Evolutionary conservation across 2,888 invertebrate species (phyloP).

Genomic region (Pseudeuparius sepicola): DNA sequence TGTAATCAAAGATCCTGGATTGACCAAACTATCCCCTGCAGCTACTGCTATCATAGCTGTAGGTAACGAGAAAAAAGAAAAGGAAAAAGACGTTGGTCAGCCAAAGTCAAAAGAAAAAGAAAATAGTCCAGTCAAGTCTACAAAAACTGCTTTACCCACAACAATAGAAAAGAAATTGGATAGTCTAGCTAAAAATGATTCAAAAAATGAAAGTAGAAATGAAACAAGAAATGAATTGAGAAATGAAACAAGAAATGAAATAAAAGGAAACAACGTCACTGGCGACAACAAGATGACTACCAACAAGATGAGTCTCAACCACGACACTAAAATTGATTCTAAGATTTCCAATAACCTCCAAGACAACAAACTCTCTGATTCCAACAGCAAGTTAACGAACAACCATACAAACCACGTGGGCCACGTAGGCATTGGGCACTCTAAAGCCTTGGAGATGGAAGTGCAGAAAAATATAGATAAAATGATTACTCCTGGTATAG

Average conservation of each 20-base stretch:
- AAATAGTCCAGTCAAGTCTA: not conserved
- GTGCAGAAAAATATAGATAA: constrained; percentile 32
- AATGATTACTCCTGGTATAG: constrained; percentile 15
- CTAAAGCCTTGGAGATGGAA: constrained; percentile 28
- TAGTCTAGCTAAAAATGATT: not conserved
- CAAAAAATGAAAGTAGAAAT: not conserved
- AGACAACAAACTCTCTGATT: not conserved
- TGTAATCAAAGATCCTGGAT: constrained; percentile 34
- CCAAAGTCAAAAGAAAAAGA: constrained; percentile 5
- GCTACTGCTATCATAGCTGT: constrained; percentile 25
- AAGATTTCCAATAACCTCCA: no score
- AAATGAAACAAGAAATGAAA: no score
- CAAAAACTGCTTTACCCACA: constrained; percentile 1
- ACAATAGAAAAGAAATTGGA: no score
- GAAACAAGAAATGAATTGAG: no score
- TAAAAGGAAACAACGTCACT: constrained; percentile 25
- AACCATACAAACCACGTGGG: constrained; percentile 26
- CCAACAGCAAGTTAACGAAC: no score
- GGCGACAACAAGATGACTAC: constrained; percentile 23
- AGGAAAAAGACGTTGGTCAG: no score
- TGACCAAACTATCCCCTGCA: constrained; percentile 27
- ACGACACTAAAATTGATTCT: no score
- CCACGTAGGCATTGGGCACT: constrained; percentile 26
- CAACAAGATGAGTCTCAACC: not conserved
- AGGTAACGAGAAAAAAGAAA: constrained; percentile 22